Conservation (phyloP, 37 sponge, comb jelly and placozoan genomes). For the Crambe crambe region DNA sequence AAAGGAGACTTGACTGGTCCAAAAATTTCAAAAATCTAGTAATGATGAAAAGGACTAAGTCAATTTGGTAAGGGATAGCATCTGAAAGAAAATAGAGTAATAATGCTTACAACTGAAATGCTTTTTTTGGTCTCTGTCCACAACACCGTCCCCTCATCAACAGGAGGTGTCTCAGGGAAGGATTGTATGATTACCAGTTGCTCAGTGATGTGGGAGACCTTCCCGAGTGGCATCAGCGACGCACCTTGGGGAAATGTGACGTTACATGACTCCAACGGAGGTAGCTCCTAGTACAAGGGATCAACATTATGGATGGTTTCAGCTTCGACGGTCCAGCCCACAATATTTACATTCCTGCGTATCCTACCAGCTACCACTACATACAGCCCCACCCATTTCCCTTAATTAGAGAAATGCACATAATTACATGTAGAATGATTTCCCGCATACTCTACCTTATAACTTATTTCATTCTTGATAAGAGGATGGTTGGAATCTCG, state of each 20-base stretch:
- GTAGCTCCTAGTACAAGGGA: slow-evolving; percentile 35
- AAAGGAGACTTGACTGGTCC: slow-evolving; percentile 74
- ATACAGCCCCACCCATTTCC: too few species aligned
- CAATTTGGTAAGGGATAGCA: too few species aligned
- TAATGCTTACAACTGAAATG: slow-evolving; percentile 40
- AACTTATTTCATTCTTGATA: background rate
- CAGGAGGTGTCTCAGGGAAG: slow-evolving; percentile 24
- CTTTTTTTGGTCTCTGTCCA: slow-evolving; percentile 43
- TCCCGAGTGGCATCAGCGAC: slow-evolving; percentile 8
- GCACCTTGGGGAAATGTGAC: slow-evolving; percentile 21
- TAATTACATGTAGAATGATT: background rate
- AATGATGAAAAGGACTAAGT: too few species aligned
- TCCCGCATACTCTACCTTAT: background rate
- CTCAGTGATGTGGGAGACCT: slow-evolving; percentile 40
- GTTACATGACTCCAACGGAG: slow-evolving; percentile 3
- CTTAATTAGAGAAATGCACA: too few species aligned
- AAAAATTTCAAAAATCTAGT: slow-evolving; percentile 78
- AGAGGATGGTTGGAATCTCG: background rate
- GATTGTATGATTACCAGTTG: slow-evolving; percentile 7
- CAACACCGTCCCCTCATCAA: slow-evolving; percentile 66
- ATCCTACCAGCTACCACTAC: too few species aligned
- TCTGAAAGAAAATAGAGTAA: too few species aligned
- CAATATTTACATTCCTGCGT: too few species aligned
- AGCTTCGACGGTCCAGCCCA: too few species aligned
- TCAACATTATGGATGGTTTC: too few species aligned